Conservation (phyloP, 1,140 invertebrate species). For the Drosophila grimshawi region DNA sequence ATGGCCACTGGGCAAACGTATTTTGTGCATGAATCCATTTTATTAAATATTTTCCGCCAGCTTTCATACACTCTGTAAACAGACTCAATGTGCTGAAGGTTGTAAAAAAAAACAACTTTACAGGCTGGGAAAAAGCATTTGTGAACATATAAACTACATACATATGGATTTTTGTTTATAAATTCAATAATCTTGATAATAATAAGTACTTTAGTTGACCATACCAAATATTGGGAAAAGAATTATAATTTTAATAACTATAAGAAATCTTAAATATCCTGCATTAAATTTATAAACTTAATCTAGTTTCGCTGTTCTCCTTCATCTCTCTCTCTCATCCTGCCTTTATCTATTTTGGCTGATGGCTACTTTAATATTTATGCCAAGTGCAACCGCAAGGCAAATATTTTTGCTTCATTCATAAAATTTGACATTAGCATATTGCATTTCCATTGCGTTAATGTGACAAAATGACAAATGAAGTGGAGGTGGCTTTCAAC, state of each 20-base stretch:
- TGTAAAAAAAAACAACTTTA: too few relatives aligned
- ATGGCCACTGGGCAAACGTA: slow-evolving; percentile 10
- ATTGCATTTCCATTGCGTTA: slow-evolving; percentile 82
- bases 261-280: too few relatives aligned
- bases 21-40: slow-evolving; percentile 33
- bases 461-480: slow-evolving; percentile 83
- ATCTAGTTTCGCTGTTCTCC: not conserved
- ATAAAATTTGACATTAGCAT: slow-evolving; percentile 82
- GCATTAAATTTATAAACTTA: too few relatives aligned
- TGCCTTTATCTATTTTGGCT: not conserved
- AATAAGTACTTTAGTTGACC: too few relatives aligned
- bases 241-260: too few relatives aligned
- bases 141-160: not conserved
- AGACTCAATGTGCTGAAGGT: not conserved
- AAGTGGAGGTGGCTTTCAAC: slow-evolving; percentile 50
- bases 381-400: slow-evolving; percentile 35
- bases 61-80: not conserved
- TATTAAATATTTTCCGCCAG: slow-evolving; percentile 1
- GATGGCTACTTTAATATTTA: slow-evolving; percentile 56
- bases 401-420: slow-evolving; percentile 74
- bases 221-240: too few relatives aligned
- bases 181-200: too few relatives aligned
- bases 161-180: too few relatives aligned
- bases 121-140: not conserved
- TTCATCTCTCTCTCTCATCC: not conserved